Evolutionary conservation across 1,140 invertebrate species (phyloP).

Genomic region (Drosophila nigromelanica): DNA sequence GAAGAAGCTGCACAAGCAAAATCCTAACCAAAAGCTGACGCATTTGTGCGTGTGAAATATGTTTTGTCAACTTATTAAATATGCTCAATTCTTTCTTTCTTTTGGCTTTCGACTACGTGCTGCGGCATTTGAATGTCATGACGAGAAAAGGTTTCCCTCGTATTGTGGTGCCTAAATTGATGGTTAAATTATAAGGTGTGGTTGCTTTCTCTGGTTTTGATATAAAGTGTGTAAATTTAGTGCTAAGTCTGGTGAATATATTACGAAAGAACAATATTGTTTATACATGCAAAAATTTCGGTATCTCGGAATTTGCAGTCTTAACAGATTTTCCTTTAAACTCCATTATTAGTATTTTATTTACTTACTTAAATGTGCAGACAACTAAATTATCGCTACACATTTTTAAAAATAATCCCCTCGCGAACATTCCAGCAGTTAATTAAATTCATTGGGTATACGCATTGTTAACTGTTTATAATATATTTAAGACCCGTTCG

Average conservation of each 20-base stretch:
- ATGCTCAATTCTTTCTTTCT: conserved; percentile 60
- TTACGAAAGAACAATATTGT: background rate
- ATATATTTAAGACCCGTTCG: conserved; percentile 20
- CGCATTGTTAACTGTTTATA: conserved; percentile 5
- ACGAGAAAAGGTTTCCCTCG: background rate
- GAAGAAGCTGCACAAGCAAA: conserved; percentile 40
- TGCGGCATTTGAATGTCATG: conserved; percentile 48
- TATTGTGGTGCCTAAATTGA: conserved; percentile 4
- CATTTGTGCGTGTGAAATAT: conserved; percentile 80
- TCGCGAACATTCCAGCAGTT: background rate
- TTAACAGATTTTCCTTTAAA: no score
- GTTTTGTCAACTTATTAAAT: conserved; percentile 82
- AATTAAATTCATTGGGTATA: conserved; percentile 18
- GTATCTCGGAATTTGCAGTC: no score
- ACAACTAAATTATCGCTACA: no score
- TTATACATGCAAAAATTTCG: background rate
- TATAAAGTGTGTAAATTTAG: conserved; percentile 8
- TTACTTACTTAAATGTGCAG: no score
- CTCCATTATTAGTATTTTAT: no score
- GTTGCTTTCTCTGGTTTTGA: background rate
- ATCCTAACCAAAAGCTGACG: conserved; percentile 56
- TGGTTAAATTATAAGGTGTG: conserved; percentile 39
- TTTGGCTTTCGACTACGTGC: conserved; percentile 51
- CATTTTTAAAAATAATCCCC: no score
- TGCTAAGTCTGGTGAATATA: background rate